A percentile compares a stretch with the other conserved stretches of the same genome.
Conservation (phyloP, 2,113 vertebrate genomes). For the Microtus pennsylvanicus region DNA sequence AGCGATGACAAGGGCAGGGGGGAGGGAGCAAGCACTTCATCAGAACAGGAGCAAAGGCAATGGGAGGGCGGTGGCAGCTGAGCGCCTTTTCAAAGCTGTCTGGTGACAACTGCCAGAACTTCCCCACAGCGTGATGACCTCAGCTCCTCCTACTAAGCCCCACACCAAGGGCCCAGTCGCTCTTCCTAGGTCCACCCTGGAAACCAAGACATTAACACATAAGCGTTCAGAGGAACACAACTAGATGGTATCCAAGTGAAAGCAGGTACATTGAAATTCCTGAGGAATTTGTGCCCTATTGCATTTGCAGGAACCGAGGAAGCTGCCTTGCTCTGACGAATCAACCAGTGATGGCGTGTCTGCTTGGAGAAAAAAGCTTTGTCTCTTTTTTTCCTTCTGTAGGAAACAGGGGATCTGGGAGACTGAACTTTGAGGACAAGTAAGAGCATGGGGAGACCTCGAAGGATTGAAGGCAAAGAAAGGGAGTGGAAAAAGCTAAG, state of each 20-base stretch:
- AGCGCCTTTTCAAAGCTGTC: too few relatives aligned
- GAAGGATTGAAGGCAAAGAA: neutral
- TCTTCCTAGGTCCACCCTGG: neutral
- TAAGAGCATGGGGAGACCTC: neutral
- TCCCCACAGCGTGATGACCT: neutral
- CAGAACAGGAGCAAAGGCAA: neutral
- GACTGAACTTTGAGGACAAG: neutral
- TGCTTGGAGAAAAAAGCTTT: neutral
- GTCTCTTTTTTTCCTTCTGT: slow-evolving; percentile 17
- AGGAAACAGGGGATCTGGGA: neutral
- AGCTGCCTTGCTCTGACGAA: neutral
- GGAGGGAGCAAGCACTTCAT: neutral
- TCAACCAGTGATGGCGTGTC: neutral
- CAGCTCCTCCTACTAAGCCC: neutral
- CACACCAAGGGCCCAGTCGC: neutral
- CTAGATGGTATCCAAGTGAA: neutral
- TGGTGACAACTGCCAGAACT: neutral
- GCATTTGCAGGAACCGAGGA: neutral
- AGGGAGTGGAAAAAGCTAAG: neutral
- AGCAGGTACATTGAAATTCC: slow-evolving; percentile 6
- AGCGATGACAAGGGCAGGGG: neutral
- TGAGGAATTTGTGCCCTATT: neutral
- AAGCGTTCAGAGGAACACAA: neutral
- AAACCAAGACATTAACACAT: neutral
- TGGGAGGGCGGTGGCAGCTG: neutral